These are phyloP conservation scores for Lycophotia porphyrea DNA, from an alignment of 2,888 invertebrate genomes.

Conservation along the genomic window DNA sequence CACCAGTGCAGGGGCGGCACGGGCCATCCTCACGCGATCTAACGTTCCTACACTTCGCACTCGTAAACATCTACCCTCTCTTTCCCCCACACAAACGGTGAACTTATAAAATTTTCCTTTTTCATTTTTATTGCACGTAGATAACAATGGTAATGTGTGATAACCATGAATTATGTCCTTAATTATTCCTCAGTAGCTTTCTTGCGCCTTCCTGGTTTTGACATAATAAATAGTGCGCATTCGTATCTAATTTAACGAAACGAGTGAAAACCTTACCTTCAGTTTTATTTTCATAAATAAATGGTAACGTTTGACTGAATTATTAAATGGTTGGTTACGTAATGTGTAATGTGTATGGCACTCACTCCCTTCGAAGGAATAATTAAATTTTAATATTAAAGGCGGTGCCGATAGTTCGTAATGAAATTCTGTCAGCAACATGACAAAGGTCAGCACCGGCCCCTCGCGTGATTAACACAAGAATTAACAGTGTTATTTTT, in stretches of 20 bases:
- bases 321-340: slow-evolving; percentile 15
- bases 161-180: slow-evolving; percentile 49
- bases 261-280: slow-evolving; percentile 4
- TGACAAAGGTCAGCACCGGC: slow-evolving; percentile 53
- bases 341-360: slow-evolving; percentile 10
- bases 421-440: slow-evolving; percentile 52
- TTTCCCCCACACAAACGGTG: slow-evolving; percentile 51
- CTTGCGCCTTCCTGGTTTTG: slow-evolving; percentile 34
- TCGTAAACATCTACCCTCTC: slow-evolving; percentile 59
- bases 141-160: slow-evolving; percentile 58
- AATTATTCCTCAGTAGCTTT: slow-evolving; percentile 41
- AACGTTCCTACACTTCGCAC: slow-evolving; percentile 43
- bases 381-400: slow-evolving; percentile 55
- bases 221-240: slow-evolving; percentile 37
- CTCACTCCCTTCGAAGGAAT: slow-evolving; percentile 29
- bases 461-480: slow-evolving; percentile 29
- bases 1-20: slow-evolving; percentile 57
- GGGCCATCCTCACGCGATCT: slow-evolving; percentile 69
- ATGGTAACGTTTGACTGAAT: neutral
- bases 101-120: slow-evolving; percentile 54
- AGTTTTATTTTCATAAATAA: slow-evolving; percentile 18
- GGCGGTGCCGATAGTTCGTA: slow-evolving; percentile 41
- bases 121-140: slow-evolving; percentile 54
- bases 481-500: slow-evolving; percentile 31
- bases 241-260: slow-evolving; percentile 22